A percentile compares a stretch with the other conserved stretches of the same genome.
Evolutionary conservation across 1,140 invertebrate genomes (phyloP).

Genomic region (Nymphalis io): DNA sequence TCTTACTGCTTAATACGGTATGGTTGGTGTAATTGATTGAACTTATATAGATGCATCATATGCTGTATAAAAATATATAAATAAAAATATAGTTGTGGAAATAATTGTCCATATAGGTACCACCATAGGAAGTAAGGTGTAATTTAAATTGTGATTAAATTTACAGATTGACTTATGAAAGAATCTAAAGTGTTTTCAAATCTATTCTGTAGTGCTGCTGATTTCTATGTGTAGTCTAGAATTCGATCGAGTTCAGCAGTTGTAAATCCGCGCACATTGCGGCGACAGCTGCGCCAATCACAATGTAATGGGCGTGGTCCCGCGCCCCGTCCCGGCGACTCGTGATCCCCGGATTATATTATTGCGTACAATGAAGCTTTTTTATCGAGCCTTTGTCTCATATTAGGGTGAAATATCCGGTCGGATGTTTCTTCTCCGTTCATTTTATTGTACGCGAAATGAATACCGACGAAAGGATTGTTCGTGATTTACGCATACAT

Average conservation of each 20-base stretch:
- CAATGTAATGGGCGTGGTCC: constrained; percentile 71
- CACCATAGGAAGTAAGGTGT: no score
- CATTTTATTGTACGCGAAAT: constrained; percentile 69
- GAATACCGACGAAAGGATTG: constrained; percentile 67
- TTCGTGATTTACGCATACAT: constrained; percentile 27
- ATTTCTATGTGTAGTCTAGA: neutral
- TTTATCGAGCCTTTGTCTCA: constrained; percentile 72
- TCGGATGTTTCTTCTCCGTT: constrained; percentile 73
- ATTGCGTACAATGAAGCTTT: constrained; percentile 76
- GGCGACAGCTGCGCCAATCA: constrained; percentile 78
- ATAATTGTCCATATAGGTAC: no score
- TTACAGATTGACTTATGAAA: neutral
- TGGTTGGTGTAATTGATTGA: no score
- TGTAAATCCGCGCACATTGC: constrained; percentile 58
- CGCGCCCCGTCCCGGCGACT: constrained; percentile 45
- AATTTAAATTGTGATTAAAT: neutral
- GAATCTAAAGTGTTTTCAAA: neutral
- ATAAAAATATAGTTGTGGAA: no score
- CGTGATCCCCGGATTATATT: constrained; percentile 73
- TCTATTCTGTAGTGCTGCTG: neutral
- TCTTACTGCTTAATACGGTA: no score
- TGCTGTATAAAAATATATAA: no score
- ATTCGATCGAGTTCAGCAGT: constrained; percentile 41
- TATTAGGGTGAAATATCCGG: constrained; percentile 78
- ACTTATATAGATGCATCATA: no score